Evolutionary conservation across 2,888 invertebrate species (phyloP).

Genomic region (Smittia sp.): DNA sequence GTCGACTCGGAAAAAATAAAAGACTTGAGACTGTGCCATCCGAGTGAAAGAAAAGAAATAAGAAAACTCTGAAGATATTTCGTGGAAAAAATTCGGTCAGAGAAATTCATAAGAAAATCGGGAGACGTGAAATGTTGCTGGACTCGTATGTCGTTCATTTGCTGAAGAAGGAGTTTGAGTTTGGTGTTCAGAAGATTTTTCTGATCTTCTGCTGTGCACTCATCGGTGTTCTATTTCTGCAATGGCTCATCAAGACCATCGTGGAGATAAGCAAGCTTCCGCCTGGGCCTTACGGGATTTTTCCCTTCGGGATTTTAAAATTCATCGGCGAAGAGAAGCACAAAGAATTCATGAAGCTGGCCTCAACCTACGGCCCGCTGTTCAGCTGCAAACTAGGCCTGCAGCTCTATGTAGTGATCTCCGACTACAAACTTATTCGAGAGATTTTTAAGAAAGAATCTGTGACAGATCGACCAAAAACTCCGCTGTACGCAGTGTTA

Average conservation of each 20-base stretch:
- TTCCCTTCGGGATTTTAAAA: slow-evolving; percentile 72
- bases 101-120: not conserved
- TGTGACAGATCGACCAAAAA: slow-evolving; percentile 83
- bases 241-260: slow-evolving; percentile 8
- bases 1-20: not conserved
- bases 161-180: slow-evolving; percentile 28
- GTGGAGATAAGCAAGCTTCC: slow-evolving; percentile 57
- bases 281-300: slow-evolving; percentile 86
- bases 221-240: not conserved
- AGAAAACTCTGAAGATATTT: slow-evolving; percentile 12
- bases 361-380: slow-evolving; percentile 74
- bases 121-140: slow-evolving; percentile 22
- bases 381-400: slow-evolving; percentile 79
- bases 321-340: slow-evolving; percentile 75
- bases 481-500: slow-evolving; percentile 65
- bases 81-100: not conserved
- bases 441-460: slow-evolving; percentile 83
- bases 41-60: not conserved
- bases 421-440: slow-evolving; percentile 80
- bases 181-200: slow-evolving; percentile 21
- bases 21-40: not conserved
- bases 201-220: slow-evolving; percentile 32
- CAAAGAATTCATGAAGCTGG: slow-evolving; percentile 72
- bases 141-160: slow-evolving; percentile 25
- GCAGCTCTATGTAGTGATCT: slow-evolving; percentile 79